Percentiles rank a stretch among this genome's conserved stretches.
phyloP scores from a whole-genome alignment of 2,888 invertebrate species.

The Drosophila paramelanica region DNA sequence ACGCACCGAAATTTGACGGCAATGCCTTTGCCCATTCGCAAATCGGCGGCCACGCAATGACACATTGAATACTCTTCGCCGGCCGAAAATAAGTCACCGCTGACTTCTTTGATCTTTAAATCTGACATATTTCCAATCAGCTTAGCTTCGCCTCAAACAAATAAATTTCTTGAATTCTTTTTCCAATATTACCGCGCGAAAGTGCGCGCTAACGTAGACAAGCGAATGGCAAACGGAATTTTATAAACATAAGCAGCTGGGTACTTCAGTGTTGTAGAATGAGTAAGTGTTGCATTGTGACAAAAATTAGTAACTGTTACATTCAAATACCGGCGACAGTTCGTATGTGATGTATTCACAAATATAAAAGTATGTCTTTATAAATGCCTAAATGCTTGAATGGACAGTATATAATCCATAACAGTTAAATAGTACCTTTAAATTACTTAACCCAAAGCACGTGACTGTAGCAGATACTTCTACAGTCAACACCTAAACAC shows the following conservation, averaged over 20 bases:
- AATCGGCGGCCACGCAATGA: slow-evolving; percentile 87
- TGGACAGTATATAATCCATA: not conserved
- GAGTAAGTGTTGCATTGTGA: slow-evolving; percentile 23
- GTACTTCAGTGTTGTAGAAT: slow-evolving; percentile 26
- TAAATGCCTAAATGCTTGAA: not conserved
- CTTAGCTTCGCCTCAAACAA: slow-evolving; percentile 2
- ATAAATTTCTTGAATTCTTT: slow-evolving; percentile 3
- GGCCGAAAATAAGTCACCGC: slow-evolving; percentile 86
- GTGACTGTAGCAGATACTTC: too few relatives aligned
- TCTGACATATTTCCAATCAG: slow-evolving; percentile 37
- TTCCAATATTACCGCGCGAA: slow-evolving; percentile 55
- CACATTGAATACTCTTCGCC: slow-evolving; percentile 85
- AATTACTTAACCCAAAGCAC: not conserved
- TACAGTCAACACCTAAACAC: not conserved
- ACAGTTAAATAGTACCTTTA: not conserved
- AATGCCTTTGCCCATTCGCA: slow-evolving; percentile 87
- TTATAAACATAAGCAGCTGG: slow-evolving; percentile 14
- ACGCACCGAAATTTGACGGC: slow-evolving; percentile 85
- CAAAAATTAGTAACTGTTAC: slow-evolving; percentile 1
- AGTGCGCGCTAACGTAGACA: slow-evolving; percentile 23
- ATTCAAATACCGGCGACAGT: slow-evolving; percentile 1
- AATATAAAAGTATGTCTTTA: not conserved
- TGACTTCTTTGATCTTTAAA: slow-evolving; percentile 82
- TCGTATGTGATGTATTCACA: too few relatives aligned
- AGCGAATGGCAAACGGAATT: slow-evolving; percentile 33